phyloP scores from a whole-genome alignment of 2,888 invertebrate species.

The Furcula furcula region DNA sequence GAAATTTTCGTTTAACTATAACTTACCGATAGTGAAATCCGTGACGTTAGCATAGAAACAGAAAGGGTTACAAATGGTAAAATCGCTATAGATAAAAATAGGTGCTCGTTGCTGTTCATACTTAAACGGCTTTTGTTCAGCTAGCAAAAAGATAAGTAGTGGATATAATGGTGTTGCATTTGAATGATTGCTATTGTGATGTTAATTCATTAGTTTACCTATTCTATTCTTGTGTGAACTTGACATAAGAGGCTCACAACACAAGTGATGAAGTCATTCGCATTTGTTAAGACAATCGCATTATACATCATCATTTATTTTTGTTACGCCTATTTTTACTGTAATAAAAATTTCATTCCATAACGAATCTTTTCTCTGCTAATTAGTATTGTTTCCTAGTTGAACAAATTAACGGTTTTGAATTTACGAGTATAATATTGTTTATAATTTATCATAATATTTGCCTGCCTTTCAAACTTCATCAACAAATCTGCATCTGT shows the following conservation, averaged over 20 bases:
- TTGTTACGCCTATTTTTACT: not conserved
- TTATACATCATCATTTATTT: not conserved
- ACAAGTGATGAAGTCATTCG: constrained; percentile 12
- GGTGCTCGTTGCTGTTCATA: constrained; percentile 29
- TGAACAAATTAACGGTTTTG: too few relatives aligned
- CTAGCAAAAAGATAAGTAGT: constrained; percentile 28
- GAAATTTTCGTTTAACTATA: constrained; percentile 18
- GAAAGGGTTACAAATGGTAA: constrained; percentile 46
- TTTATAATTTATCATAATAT: too few relatives aligned
- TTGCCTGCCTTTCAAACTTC: too few relatives aligned
- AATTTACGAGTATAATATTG: too few relatives aligned
- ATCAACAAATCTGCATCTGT: too few relatives aligned
- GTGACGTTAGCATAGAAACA: constrained; percentile 51
- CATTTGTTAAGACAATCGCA: constrained; percentile 7
- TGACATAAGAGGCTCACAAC: constrained; percentile 44
- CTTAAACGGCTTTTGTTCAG: constrained; percentile 46
- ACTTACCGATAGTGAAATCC: constrained; percentile 64
- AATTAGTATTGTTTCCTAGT: too few relatives aligned
- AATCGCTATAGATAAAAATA: constrained; percentile 20
- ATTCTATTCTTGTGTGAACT: constrained; percentile 47
- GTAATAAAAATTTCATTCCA: too few relatives aligned
- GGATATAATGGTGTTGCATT: constrained; percentile 46
- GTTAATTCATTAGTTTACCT: constrained; percentile 21
- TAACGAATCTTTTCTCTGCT: too few relatives aligned
- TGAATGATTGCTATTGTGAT: constrained; percentile 15